These are phyloP conservation scores for Nesidiocoris tenuis DNA, from an alignment of 2,888 invertebrate genomes.

Conservation along the genomic window DNA sequence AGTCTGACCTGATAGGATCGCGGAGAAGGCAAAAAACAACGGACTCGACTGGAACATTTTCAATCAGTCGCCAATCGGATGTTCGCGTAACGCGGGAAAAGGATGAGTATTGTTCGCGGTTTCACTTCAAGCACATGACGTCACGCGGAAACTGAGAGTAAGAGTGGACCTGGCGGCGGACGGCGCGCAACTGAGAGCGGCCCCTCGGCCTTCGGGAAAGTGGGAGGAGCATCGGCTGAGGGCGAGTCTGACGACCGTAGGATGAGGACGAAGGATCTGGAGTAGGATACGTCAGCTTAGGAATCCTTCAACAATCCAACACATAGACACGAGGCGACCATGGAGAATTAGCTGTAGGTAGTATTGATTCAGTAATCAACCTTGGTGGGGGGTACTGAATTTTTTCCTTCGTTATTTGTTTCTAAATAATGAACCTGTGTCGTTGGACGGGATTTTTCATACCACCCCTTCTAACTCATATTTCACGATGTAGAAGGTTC, in stretches of 20 bases:
- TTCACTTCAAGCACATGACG: constrained; percentile 27
- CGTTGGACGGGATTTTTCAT: no score
- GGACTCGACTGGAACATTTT: constrained; percentile 5
- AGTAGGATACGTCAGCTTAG: neutral
- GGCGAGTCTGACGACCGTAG: constrained; percentile 6
- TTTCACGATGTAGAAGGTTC: no score
- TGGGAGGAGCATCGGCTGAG: constrained; percentile 22
- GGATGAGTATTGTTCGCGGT: constrained; percentile 6
- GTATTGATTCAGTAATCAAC: no score
- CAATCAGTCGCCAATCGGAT: neutral
- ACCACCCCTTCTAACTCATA: no score
- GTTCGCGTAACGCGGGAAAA: neutral
- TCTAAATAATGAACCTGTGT: no score
- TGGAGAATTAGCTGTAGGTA: no score
- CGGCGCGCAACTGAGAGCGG: constrained; percentile 30
- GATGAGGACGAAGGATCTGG: neutral
- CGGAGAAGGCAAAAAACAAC: constrained; percentile 12
- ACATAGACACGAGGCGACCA: no score
- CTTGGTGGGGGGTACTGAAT: no score
- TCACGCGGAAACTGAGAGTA: constrained; percentile 6
- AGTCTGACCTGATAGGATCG: constrained; percentile 25
- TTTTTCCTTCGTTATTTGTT: no score
- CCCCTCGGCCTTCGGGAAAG: neutral
- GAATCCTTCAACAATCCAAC: neutral
- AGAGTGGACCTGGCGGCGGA: constrained; percentile 25